phyloP scores from a whole-genome alignment of 1,140 invertebrate genomes.

The Cydia splendana region DNA sequence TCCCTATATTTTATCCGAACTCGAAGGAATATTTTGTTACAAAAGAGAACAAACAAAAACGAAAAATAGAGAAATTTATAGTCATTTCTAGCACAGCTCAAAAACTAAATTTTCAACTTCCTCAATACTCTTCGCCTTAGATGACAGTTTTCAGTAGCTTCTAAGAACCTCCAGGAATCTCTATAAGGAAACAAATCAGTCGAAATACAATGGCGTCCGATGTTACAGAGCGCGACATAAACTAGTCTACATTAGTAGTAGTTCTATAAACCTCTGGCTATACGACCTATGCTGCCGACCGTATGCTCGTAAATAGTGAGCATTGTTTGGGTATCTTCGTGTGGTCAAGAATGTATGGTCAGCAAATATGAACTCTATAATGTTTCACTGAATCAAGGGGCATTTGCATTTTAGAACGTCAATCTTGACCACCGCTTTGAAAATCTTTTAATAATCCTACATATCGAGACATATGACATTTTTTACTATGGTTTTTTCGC shows the following conservation, averaged over 20 bases:
- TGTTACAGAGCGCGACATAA: constrained; percentile 11
- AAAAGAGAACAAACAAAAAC: no score
- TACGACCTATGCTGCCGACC: constrained; percentile 21
- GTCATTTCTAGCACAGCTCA: no score
- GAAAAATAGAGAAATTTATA: no score
- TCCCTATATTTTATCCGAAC: no score
- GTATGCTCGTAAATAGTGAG: constrained; percentile 22
- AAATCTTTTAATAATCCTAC: no score
- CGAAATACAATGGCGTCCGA: background rate
- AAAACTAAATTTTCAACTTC: background rate
- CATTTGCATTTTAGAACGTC: no score
- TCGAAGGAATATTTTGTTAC: no score
- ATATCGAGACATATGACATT: no score
- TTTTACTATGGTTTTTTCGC: no score
- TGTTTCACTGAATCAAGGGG: no score
- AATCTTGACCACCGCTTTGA: no score
- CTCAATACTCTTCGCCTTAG: background rate
- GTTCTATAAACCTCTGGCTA: constrained; percentile 17
- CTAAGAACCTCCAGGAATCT: background rate
- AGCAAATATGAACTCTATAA: background rate
- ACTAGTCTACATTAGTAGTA: background rate
- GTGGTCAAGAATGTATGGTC: constrained; percentile 24
- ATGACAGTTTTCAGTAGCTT: constrained; percentile 11
- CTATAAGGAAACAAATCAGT: constrained; percentile 8
- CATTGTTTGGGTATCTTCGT: constrained; percentile 22